Evolutionary conservation across 30 jellyfish, hydroid and myxozoan genomes (phyloP).

Genomic region (Hydra vulgaris): DNA sequence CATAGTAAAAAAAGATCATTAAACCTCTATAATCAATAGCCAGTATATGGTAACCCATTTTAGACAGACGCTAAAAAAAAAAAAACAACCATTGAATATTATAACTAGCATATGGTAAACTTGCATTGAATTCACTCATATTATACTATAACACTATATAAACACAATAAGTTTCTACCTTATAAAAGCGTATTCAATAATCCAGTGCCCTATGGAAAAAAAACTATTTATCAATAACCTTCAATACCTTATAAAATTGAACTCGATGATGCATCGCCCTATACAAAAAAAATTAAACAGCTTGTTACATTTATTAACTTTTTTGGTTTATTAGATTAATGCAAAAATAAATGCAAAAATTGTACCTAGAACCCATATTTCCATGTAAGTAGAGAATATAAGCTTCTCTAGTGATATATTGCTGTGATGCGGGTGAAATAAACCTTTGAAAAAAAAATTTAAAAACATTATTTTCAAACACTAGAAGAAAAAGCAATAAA

Average conservation of each 20-base stretch:
- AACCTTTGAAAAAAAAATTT: conserved; percentile 2
- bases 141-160: too few species aligned
- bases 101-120: too few species aligned
- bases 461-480: too few species aligned
- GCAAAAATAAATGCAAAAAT: background rate
- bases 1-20: background rate
- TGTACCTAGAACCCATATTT: conserved; percentile 65
- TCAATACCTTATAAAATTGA: conserved; percentile 42
- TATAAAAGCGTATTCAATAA: background rate
- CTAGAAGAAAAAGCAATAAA: background rate
- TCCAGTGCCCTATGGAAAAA: background rate
- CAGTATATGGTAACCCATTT: conserved; percentile 55
- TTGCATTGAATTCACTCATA: too few species aligned
- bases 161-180: background rate
- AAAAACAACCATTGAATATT: background rate
- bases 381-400: conserved; percentile 65
- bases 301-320: too few species aligned
- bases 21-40: conserved; percentile 72
- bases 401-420: conserved; percentile 27
- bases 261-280: conserved; percentile 76
- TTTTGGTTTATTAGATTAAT: too few species aligned
- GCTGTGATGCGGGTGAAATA: conserved; percentile 14
- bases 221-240: background rate
- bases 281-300: background rate
- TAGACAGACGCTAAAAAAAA: conserved; percentile 39